These are phyloP conservation scores for Cololabis saira DNA, from an alignment of 2,113 vertebrate species.

Conservation along the genomic window DNA sequence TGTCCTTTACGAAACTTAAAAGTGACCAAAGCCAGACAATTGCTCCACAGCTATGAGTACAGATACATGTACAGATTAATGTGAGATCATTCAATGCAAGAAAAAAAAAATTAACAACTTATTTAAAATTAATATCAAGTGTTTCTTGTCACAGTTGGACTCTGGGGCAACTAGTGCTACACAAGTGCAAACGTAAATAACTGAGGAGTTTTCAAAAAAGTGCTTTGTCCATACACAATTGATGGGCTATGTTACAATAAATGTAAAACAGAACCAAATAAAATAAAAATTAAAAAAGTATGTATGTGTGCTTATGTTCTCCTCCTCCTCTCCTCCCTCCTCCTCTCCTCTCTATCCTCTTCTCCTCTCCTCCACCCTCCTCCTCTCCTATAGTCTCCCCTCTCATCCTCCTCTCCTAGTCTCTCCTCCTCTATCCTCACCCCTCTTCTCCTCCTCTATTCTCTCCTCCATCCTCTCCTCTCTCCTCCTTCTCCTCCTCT, in stretches of 20 bases:
- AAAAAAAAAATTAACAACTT: slow-evolving; percentile 6
- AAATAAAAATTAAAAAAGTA: too few relatives aligned
- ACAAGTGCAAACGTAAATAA: slow-evolving; percentile 62
- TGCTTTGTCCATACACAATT: slow-evolving; percentile 63
- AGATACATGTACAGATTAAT: slow-evolving; percentile 22
- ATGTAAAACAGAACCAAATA: too few relatives aligned
- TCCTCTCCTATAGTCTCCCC: too few relatives aligned
- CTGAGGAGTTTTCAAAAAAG: slow-evolving; percentile 57
- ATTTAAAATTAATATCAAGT: slow-evolving; percentile 32
- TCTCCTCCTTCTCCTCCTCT: too few relatives aligned
- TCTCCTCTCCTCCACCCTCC: too few relatives aligned
- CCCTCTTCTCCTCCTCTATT: too few relatives aligned
- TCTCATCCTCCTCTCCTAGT: too few relatives aligned
- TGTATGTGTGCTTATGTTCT: too few relatives aligned
- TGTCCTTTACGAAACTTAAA: slow-evolving; percentile 2
- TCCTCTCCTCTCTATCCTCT: too few relatives aligned
- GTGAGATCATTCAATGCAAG: slow-evolving; percentile 17
- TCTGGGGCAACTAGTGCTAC: slow-evolving; percentile 49
- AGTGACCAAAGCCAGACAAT: slow-evolving; percentile 13
- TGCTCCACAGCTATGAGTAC: slow-evolving; percentile 9
- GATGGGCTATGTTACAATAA: slow-evolving; percentile 60
- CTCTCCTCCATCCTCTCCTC: too few relatives aligned
- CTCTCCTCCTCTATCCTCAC: too few relatives aligned
- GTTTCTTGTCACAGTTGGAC: slow-evolving; percentile 65
- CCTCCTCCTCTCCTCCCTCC: too few relatives aligned